Base-by-base conservation (phyloP, 2,888 invertebrate species). In the Luperina testacea region DNA sequence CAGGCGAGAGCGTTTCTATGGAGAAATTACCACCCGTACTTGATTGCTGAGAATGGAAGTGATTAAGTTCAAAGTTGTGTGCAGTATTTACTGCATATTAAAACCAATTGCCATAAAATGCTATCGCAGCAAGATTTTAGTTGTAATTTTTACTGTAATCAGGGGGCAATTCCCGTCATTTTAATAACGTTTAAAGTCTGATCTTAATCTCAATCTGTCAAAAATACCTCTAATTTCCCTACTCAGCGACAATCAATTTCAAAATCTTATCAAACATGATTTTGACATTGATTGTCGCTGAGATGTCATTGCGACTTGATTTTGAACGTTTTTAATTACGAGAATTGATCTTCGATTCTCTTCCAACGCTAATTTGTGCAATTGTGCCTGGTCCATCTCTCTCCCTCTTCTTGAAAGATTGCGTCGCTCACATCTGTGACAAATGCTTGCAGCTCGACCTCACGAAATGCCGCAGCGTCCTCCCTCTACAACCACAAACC, bases 401-500 rank as follows among this genome's bases (percentile, higher is more conserved):
- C 38, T 59, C 32, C 69, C 24, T 67, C 48, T 63, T 76, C 77
- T 78, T 64, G 71, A 72, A 65, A 68, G 45, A 86, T 77, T 72
- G 51, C 53, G 32, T 45, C 32, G 57, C 61, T 83, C 71, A 64
- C 64, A 64, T 77, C 59, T 83, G 53, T 83, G 78, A 86, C 63
- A 78, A 86, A 83, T 86, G 83, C 73, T 77, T 74, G 73, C 73
- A 82, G 73, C 57, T 72, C 78, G 73, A 82, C 78, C 83, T 78
- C 78, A 86, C 67, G 45, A 78, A 86, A 78, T 78, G 79, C 86
- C 79, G 74, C 83, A 86, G 71, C 83, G 78, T 83, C 79, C 83
- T 74, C 73, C 71, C 32, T 48, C 38, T 42, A 64, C 42, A 69
- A 67, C 72, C 63, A 72, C 42, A 69, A 70, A 63, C 67, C 65